Evolutionary conservation across 2,113 vertebrate genomes (phyloP), one percentile per base, ranked within the genome.

Genomic region (Lichenostomus cassidix): DNA sequence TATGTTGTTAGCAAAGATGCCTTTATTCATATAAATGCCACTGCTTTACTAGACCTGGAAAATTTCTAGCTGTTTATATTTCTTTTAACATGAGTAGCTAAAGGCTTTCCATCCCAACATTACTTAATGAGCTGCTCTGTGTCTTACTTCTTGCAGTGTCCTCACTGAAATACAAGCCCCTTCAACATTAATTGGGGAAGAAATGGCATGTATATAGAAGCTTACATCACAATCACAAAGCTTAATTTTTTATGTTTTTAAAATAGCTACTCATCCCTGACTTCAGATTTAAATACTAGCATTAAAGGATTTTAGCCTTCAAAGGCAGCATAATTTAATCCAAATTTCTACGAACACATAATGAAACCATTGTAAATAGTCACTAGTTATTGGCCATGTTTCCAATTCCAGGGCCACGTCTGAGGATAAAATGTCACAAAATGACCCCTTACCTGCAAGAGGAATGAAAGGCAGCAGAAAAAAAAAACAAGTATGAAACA

Each of bases 61-160:
- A 96, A 85, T 83, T 7, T 90, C 68, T 70, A 76, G 69, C 42
- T 90, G 82, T 94, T 95, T 94, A 65, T 82, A 59, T 77, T 94
- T 89, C 91, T 92, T 95, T 87, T 89, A 92, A 80, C 71, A 83
- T 84, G 8, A 62, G 37, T 87, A 90, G 85, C 83, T 94, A 83
- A 92, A 91, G 79, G 88, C 49, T 97, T 96, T 92, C 94, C 42
- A 62, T 88, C 60, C 46, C 49, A 76, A 16, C 39, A 33, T 81
- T 82, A 80, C 42, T 82, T 96, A 96, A 94, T 91, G 93, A 97
- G 89, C 75, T 90, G 49, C 78, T 91, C 73, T 65, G 53, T 86
- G 44, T 75, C 71, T 90, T 73, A 33, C 22, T 69, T 49, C 35
- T 56, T 77, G 33, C 56, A 37, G 35, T 90, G 78, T 63, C 44